Evolutionary conservation across 1,140 invertebrate species (phyloP).

Genomic region (Drosophila subpulchrella): DNA sequence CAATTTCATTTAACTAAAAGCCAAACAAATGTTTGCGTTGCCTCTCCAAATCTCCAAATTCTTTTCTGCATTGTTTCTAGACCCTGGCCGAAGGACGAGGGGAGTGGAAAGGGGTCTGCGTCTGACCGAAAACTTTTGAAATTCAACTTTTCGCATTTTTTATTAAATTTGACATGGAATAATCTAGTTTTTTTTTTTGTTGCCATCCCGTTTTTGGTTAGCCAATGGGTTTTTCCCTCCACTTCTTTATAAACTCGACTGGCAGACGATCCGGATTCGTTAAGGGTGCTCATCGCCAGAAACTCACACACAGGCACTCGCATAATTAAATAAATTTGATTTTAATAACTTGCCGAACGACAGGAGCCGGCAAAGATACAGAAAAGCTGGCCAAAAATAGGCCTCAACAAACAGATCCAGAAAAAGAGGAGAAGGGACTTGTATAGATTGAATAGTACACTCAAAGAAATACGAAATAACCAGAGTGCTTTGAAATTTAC

Average conservation of each 20-base stretch:
- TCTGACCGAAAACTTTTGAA: constrained; percentile 42
- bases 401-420: constrained; percentile 22
- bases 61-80: constrained; percentile 40
- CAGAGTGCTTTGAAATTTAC: too few species aligned
- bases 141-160: constrained; percentile 51
- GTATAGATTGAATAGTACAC: constrained; percentile 5
- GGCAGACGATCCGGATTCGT: constrained; percentile 18
- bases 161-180: constrained; percentile 71
- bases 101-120: background rate
- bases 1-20: constrained; percentile 79
- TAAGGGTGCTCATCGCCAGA: constrained; percentile 6
- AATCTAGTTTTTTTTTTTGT: constrained; percentile 55
- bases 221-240: background rate
- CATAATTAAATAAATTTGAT: constrained; percentile 76
- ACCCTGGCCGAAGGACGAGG: background rate
- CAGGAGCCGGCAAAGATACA: constrained; percentile 10
- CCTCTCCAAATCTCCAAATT: constrained; percentile 3
- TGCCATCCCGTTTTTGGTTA: constrained; percentile 13
- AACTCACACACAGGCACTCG: constrained; percentile 17
- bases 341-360: constrained; percentile 63
- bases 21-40: constrained; percentile 65
- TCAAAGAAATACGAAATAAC: background rate
- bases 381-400: constrained; percentile 20
- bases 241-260: constrained; percentile 15
- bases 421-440: background rate